Evolutionary conservation across 2,113 vertebrate species (phyloP).

Genomic region (Myrmecobius fasciatus): DNA sequence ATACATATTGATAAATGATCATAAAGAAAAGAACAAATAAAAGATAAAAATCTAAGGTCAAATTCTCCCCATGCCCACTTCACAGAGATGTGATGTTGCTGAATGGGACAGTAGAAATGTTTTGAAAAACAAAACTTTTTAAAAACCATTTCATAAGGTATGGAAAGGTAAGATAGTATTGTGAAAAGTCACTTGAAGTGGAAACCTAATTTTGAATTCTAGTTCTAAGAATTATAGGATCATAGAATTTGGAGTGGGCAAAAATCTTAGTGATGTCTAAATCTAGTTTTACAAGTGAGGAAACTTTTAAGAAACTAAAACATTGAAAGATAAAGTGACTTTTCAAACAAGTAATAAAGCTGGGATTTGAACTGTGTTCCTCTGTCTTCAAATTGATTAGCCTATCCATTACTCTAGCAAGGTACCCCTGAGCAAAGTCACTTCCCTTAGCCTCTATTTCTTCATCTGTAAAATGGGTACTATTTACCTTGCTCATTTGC

Average conservation of each 20-base stretch:
- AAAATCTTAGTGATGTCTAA: neutral
- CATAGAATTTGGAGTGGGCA: neutral
- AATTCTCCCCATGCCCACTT: neutral
- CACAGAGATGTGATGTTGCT: neutral
- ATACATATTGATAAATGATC: neutral
- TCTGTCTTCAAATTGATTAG: neutral
- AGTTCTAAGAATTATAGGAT: neutral
- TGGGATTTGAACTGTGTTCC: neutral
- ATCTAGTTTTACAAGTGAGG: neutral
- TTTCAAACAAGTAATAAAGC: neutral
- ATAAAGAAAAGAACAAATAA: neutral
- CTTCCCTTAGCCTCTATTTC: neutral
- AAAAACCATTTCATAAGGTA: neutral
- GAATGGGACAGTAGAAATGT: neutral
- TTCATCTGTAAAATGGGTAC: neutral
- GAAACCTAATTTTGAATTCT: neutral
- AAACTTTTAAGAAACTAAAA: no score
- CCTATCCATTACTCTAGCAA: neutral
- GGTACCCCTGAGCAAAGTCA: neutral
- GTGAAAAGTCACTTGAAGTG: neutral
- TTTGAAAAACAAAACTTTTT: neutral
- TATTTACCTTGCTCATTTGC: neutral
- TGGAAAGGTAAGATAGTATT: neutral
- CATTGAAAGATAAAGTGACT: neutral
- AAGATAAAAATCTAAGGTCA: neutral